Evolutionary conservation across 2,888 invertebrate genomes (phyloP), one percentile per base, ranked within the genome.

Genomic region (Megalurothrips usitatus): DNA sequence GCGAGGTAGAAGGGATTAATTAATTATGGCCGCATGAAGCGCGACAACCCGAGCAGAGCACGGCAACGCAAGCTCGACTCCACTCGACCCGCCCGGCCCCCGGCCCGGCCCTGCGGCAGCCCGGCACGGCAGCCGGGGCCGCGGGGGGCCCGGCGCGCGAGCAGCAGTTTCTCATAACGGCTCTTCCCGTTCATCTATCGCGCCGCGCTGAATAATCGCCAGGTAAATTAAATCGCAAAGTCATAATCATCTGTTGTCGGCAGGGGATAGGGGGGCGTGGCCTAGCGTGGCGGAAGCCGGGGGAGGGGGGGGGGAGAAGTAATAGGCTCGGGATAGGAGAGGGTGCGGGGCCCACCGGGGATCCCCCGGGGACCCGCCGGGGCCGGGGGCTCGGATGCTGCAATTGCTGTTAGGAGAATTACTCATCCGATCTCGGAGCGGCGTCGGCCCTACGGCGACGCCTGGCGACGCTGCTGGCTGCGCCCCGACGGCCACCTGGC

Each of bases 151-250:
- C 34, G 6, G 34, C 34, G 34, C 34, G 34, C 34, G 34, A 43
- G 34, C 34, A 43, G 34, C 34, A 43, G 34, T 43, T 43, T 43
- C 34, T 43, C 34, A 43, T 43, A 43, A 43, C 34, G 34, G 34
- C 34, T 43, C 34, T 43, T 43, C 34, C 34, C 58, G 58, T 58
- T 58, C 58, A 58, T 58, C 58, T 58, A 19, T 58, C 58, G 34
- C 34, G 6, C n/a, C n/a, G 58, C 68, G 68, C 34, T 75, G 68
- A 75, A 26, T 75, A 75, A 75, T 75, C 68, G 26, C 68, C 68
- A 75, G 68, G 68, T 75, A 75, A 75, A 75, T 75, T 75, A 75
- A 75, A 75, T 75, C 68, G 68, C 68, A 26, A 75, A 75, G 68
- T 75, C 68, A 75, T 75, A 75, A 75, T 75, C 68, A 75, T 75